phyloP scores from a whole-genome alignment of 2,888 invertebrate genomes.

The Bimastos eiseni region DNA sequence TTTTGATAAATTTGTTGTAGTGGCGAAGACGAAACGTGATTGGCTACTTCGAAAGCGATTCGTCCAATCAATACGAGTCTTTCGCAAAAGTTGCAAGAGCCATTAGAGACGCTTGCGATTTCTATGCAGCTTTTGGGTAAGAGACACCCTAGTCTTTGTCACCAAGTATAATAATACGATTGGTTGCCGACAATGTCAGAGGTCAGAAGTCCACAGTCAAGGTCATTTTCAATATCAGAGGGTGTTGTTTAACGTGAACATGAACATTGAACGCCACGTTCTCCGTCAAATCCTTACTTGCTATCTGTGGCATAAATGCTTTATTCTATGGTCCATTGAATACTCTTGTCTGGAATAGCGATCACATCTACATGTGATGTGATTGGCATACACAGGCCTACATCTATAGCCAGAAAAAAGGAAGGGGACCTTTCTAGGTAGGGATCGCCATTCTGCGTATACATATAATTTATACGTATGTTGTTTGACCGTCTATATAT shows the following conservation, averaged over 20 bases:
- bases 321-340: neutral
- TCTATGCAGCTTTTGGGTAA: conserved; percentile 69
- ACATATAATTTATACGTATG: too few species aligned
- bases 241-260: too few species aligned
- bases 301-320: neutral
- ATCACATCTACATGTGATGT: neutral
- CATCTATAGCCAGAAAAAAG: too few species aligned
- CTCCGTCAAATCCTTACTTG: neutral
- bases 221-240: too few species aligned
- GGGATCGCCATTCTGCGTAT: too few species aligned
- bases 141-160: neutral
- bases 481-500: too few species aligned
- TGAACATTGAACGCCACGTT: too few species aligned
- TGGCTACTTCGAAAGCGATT: conserved; percentile 77
- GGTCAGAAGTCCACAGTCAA: too few species aligned
- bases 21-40: conserved; percentile 76
- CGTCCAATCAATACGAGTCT: conserved; percentile 50
- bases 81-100: conserved; percentile 69
- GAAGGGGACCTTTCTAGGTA: too few species aligned
- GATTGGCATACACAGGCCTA: too few species aligned
- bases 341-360: neutral
- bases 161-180: neutral
- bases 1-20: conserved; percentile 55
- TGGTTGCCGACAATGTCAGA: neutral
- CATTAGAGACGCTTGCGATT: conserved; percentile 91